Evolutionary conservation across 2,888 invertebrate genomes (phyloP).

Genomic region (Rhaphigaster nebulosa): DNA sequence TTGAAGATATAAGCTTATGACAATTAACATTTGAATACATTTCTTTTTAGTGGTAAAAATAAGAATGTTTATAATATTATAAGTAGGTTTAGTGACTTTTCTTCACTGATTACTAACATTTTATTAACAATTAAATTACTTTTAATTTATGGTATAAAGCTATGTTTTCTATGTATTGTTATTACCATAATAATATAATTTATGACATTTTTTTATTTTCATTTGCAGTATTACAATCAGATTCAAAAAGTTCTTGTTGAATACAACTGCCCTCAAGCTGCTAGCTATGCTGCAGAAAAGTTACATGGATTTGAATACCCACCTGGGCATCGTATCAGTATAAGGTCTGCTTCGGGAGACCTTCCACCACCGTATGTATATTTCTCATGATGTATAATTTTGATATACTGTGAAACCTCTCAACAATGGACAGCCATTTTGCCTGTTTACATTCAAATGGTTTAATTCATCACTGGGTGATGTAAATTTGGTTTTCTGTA

Average conservation of each 20-base stretch:
- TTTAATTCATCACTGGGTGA: too few species aligned
- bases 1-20: too few species aligned
- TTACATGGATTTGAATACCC: constrained; percentile 94
- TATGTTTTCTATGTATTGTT: not conserved
- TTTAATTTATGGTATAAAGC: constrained; percentile 53
- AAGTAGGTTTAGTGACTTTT: too few species aligned
- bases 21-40: too few species aligned
- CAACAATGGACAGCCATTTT: too few species aligned
- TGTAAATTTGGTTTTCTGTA: too few species aligned
- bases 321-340: constrained; percentile 74
- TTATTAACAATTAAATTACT: not conserved
- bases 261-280: constrained; percentile 79
- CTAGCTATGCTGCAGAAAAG: constrained; percentile 84
- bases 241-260: constrained; percentile 71
- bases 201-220: not conserved
- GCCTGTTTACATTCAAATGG: too few species aligned
- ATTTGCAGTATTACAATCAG: constrained; percentile 68
- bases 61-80: too few species aligned
- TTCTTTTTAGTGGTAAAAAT: too few species aligned
- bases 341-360: constrained; percentile 49
- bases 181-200: too few species aligned
- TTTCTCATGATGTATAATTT: not conserved
- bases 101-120: not conserved
- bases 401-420: too few species aligned
- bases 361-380: constrained; percentile 55